Evolutionary conservation across 2,113 vertebrate species (phyloP).

Genomic region (Sclerurus mexicanus): DNA sequence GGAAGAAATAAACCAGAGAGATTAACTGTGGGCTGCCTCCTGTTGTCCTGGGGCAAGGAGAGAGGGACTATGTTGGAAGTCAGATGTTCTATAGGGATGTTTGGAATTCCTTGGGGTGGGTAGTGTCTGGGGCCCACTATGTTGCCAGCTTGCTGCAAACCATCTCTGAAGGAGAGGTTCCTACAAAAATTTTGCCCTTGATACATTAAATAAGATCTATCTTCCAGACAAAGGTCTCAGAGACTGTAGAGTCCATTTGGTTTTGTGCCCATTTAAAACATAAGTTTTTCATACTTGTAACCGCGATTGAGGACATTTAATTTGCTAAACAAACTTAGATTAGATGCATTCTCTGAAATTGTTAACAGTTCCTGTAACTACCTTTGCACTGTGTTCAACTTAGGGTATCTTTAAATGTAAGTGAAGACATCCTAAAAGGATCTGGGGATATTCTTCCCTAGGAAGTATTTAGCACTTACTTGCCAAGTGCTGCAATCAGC

Average conservation of each 20-base stretch:
- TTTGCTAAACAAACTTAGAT: background rate
- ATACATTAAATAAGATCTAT: background rate
- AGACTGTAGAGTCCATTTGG: background rate
- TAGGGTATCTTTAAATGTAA: background rate
- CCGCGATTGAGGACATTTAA: background rate
- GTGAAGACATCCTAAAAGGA: background rate
- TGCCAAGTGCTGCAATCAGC: slow-evolving; percentile 22
- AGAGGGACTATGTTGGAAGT: background rate
- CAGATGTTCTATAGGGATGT: background rate
- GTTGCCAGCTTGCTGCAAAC: background rate
- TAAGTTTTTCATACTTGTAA: background rate
- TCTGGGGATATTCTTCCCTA: background rate
- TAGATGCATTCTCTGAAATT: background rate
- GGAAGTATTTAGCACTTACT: background rate
- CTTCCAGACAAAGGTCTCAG: background rate
- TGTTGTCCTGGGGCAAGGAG: background rate
- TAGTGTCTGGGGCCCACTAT: accelerated
- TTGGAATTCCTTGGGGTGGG: background rate
- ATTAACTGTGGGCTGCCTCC: background rate
- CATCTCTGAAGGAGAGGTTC: background rate
- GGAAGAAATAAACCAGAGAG: background rate
- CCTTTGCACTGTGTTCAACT: background rate
- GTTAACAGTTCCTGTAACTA: background rate
- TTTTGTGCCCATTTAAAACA: background rate
- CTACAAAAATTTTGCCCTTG: background rate